Base-by-base conservation (phyloP, 37 sponge, comb jelly and placozoan species). In the Haliclona indistincta region DNA sequence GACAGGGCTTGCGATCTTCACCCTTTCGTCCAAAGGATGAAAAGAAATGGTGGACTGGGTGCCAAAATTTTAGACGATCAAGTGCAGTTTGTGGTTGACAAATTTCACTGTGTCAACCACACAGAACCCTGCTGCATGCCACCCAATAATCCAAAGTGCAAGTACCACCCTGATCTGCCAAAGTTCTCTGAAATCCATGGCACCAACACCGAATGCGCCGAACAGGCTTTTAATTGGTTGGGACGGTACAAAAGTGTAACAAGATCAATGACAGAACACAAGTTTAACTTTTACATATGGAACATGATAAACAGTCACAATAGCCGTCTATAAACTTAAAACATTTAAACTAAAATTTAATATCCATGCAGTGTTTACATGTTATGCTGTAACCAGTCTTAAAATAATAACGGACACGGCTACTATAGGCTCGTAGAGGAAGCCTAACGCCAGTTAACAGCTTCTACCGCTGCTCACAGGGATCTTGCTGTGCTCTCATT, bases 61-160 rank as follows among this genome's bases (percentile, higher is more conserved):
- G 68, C 68, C 20, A 2, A 41, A 8, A 67, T 67, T 4, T 45
- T 67, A 1, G 22, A 43, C 23, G 17, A 39, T 29, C 20, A 67
- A 29, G 68, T 67, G 28, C 40, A 41, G 68, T 39, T 67, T 3
- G 25, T 67, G 68, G 68, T 67, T 39, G 68, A 67, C 13, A 23
- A 43, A 2, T 67, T n/a, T 23, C 68, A 67, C 28, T 67, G 68
- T 39, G 2, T 43, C 2, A 67, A 67, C 4, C 68, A 67, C 68
- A 67, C 2, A 3, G 68, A 67, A 25, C 19, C 44, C 2, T 29
- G 28, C 17, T 67, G 68, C 44, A 67, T 67, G 68, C 68, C 68
- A 4, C 68, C 44, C 4, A 45, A 41, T 11, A 67, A 67, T 29
- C 68, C 68, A 43, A 3, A 41, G 1, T 67, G 42, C 44, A 38